Conservation (phyloP, 2,797 vertebrate genomes). For the Hoplostethus mediterraneus region DNA sequence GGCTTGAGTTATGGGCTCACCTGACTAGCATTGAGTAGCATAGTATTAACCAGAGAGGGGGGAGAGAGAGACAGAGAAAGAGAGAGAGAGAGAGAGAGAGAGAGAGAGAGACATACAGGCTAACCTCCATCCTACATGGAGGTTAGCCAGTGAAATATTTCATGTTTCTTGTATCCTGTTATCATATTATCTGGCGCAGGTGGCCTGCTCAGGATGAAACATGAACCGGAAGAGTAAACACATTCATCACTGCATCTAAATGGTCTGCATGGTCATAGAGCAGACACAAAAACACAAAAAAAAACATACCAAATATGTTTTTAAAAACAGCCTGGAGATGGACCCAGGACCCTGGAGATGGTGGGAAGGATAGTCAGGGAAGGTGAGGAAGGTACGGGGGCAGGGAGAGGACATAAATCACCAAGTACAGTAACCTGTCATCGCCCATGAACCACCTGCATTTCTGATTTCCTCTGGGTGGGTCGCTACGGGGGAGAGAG, state of each 20-base stretch:
- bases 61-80: too few species aligned
- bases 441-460: conserved; percentile 30
- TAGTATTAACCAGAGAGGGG: conserved; percentile 57
- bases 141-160: conserved; percentile 22
- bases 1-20: conserved; percentile 66
- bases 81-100: not conserved
- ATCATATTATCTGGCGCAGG: conserved; percentile 20
- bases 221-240: conserved; percentile 11
- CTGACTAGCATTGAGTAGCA: conserved; percentile 22
- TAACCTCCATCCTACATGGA: conserved; percentile 14
- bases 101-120: not conserved
- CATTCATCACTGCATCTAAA: conserved; percentile 13
- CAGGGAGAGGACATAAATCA: conserved; percentile 67
- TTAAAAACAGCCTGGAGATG: not conserved
- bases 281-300: not conserved
- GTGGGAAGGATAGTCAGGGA: not conserved
- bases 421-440: conserved; percentile 34
- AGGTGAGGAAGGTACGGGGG: conserved; percentile 14
- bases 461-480: conserved; percentile 34
- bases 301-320: conserved; percentile 4
- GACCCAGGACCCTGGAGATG: not conserved
- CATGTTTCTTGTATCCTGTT: conserved; percentile 13
- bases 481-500: not conserved
- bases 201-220: conserved; percentile 18
- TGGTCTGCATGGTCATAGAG: conserved; percentile 2